Evolutionary conservation across 2,113 vertebrate genomes (phyloP).

Genomic region (Oreochromis spilurus): DNA sequence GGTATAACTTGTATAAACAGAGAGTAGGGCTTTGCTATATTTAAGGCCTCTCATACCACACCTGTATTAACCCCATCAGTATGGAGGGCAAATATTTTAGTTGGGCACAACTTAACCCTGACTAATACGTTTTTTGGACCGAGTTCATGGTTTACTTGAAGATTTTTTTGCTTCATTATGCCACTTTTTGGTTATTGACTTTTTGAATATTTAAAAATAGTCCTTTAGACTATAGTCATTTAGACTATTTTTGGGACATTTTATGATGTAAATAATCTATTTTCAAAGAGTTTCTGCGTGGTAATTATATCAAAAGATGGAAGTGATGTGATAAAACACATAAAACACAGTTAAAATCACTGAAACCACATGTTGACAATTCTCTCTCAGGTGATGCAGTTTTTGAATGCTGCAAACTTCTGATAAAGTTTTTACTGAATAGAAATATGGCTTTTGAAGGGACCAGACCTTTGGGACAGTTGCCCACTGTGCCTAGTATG

Average conservation of each 20-base stretch:
- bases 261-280: neutral
- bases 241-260: neutral
- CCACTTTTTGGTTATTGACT: neutral
- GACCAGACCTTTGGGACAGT: neutral
- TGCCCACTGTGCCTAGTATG: neutral
- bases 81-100: neutral
- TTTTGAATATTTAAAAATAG: neutral
- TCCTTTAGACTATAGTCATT: neutral
- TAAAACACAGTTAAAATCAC: neutral
- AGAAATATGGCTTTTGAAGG: neutral
- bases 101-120: neutral
- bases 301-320: neutral
- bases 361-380: neutral
- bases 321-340: neutral
- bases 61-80: neutral
- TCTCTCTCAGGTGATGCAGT: neutral
- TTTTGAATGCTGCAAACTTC: neutral
- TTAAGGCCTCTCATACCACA: neutral
- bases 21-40: neutral
- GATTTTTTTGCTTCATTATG: neutral
- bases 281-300: neutral
- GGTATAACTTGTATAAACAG: neutral
- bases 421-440: neutral
- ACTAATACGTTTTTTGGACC: neutral
- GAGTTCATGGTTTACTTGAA: neutral